Base-by-base conservation (phyloP, 2,888 invertebrate genomes). In the Neoaliturus tenellus region DNA sequence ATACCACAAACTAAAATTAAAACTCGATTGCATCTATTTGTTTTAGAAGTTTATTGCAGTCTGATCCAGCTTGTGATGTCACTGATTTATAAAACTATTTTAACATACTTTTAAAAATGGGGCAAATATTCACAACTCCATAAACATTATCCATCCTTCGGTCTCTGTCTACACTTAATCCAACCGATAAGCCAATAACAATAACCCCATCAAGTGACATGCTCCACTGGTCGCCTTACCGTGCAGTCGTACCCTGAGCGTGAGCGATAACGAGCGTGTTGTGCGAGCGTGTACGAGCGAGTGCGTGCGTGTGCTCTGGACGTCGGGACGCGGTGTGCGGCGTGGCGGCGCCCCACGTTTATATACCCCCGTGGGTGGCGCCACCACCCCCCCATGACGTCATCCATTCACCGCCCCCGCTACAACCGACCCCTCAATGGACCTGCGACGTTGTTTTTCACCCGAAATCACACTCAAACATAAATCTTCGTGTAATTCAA, bases 401-500 rank as follows among this genome's bases (percentile, higher is more conserved):
- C 62, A 62, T 17, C 62, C 62, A 62, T 62, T 62, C 62, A 62
- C 62, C 12, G 20, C 62, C 62, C 62, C 62, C 14, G 20, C 31
- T 17, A 17, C 28, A 28, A 28, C 62, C 62, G 25, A 1, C 62
- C 0, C 62, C 62, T 62, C 62, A 62, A 62, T 62, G 62, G 31
- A 62, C 12, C 31, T 17, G 62, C 28, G 31, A 62, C 28, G 28
- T 12, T 62, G 31, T 62, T 28, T 62, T 62, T 62, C 62, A 62
- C 31, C 28, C 62, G 62, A 62, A 62, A 62, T 62, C 28, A 62
- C 62, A 62, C 8, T 31, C 62, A 31, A 55, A 55, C 62, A 62
- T 62, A 62, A 62, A 62, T 62, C 62, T 28, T 14, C 62, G 62
- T 6, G 55, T 55, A 55, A 55, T 55, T 55, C 55, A 25, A 62